These are phyloP conservation scores for Drosophila mauritiana DNA, from an alignment of 1,140 invertebrate genomes.

Conservation along the genomic window DNA sequence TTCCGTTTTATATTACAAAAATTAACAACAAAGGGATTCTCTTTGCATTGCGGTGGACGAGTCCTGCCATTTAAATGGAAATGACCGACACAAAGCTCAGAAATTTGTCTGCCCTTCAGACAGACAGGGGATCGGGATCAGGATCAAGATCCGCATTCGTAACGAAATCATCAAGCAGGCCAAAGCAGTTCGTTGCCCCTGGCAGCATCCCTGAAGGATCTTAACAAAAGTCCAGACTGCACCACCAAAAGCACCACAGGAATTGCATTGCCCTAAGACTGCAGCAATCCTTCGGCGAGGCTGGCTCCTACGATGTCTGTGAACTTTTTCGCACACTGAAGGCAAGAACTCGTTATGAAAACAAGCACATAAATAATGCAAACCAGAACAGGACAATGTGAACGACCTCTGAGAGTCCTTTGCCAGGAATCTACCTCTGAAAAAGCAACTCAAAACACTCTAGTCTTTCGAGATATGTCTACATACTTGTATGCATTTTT, in stretches of 20 bases:
- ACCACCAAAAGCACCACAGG: constrained; percentile 41
- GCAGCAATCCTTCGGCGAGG: constrained; percentile 40
- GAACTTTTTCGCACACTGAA: constrained; percentile 70
- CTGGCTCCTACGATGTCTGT: constrained; percentile 58
- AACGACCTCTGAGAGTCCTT: constrained; percentile 64
- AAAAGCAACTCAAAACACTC: neutral
- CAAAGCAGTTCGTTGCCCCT: constrained; percentile 74
- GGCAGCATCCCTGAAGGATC: constrained; percentile 49
- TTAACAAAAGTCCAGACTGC: constrained; percentile 63
- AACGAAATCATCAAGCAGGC: constrained; percentile 33
- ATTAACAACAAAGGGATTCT: constrained; percentile 37
- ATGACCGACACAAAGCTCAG: constrained; percentile 39
- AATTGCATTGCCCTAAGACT: constrained; percentile 38
- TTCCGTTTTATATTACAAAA: constrained; percentile 44
- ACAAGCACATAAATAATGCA: constrained; percentile 38
- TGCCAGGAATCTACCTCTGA: neutral
- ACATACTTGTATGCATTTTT: constrained; percentile 70
- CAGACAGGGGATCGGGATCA: constrained; percentile 32
- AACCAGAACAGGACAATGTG: constrained; percentile 70
- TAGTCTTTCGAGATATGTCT: constrained; percentile 34
- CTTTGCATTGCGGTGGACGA: constrained; percentile 19
- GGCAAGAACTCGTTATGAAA: constrained; percentile 61
- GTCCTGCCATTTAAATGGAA: constrained; percentile 60
- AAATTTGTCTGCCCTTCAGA: constrained; percentile 26
- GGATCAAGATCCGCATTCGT: constrained; percentile 25